Evolutionary conservation across 2,797 vertebrate genomes (phyloP).

Genomic region (Galaxias olidus): DNA sequence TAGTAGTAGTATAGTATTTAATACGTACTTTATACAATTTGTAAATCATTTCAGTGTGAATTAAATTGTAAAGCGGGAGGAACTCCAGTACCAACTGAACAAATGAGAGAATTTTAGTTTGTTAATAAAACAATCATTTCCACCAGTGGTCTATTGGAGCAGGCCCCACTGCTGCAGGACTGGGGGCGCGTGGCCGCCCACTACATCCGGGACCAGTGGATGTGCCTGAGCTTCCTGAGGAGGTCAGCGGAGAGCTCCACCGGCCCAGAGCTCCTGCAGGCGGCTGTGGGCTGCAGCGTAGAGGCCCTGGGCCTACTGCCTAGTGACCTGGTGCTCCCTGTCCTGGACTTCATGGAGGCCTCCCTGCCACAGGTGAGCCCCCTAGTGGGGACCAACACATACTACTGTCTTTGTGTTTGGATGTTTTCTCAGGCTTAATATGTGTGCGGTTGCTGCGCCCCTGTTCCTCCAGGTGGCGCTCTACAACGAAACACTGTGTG

Average conservation of each 20-base stretch:
- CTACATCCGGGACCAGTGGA: constrained; percentile 88
- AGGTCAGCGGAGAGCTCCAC: constrained; percentile 46
- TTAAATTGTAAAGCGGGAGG: not conserved
- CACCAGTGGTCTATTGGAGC: constrained; percentile 70
- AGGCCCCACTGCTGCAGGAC: constrained; percentile 72
- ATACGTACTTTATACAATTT: too few species aligned
- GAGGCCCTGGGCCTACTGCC: constrained; percentile 86
- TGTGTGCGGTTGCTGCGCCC: not conserved
- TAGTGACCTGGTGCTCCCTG: constrained; percentile 84
- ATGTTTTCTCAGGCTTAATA: not conserved
- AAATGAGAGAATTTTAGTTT: not conserved
- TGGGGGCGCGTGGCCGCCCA: constrained; percentile 86
- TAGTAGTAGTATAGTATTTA: too few species aligned
- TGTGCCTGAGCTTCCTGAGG: constrained; percentile 80
- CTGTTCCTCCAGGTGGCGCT: constrained; percentile 69
- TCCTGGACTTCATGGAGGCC: constrained; percentile 82
- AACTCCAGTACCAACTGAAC: not conserved
- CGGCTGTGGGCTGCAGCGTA: constrained; percentile 67
- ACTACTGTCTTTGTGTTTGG: not conserved
- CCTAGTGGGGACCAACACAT: too few species aligned
- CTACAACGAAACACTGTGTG: constrained; percentile 77
- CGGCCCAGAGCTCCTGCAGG: constrained; percentile 53
- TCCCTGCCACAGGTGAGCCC: constrained; percentile 82
- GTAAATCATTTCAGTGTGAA: too few species aligned
- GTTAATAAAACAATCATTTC: constrained; percentile 1